These are phyloP conservation scores for Bombus ignitus DNA, from an alignment of 1,140 invertebrate genomes.

Conservation along the genomic window DNA sequence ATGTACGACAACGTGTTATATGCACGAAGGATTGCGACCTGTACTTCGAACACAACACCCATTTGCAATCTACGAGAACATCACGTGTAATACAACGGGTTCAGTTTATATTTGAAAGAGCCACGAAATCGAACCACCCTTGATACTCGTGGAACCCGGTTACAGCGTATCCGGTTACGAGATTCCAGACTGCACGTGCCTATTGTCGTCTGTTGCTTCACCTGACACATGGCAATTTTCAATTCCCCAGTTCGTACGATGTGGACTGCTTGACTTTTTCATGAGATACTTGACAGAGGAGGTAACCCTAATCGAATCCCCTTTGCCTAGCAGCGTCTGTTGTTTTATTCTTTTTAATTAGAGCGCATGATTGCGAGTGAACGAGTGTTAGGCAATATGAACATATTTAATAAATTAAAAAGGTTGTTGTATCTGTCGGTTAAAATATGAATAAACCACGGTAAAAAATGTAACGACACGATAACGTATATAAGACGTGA, in stretches of 20 bases:
- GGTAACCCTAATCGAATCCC: constrained; percentile 31
- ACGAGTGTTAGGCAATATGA: neutral
- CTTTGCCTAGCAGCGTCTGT: neutral
- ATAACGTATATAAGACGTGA: neutral
- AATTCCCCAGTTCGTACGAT: constrained; percentile 54
- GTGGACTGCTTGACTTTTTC: constrained; percentile 71
- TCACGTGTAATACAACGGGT: constrained; percentile 32
- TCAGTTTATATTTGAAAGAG: neutral
- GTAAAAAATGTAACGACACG: neutral
- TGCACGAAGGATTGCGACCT: neutral
- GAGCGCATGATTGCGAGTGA: neutral
- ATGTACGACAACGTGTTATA: neutral
- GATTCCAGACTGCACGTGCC: constrained; percentile 67
- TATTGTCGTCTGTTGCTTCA: constrained; percentile 73
- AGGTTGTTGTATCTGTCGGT: too few relatives aligned
- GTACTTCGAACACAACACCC: neutral
- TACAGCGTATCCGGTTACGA: constrained; percentile 62
- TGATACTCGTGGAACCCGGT: constrained; percentile 54
- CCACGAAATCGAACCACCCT: constrained; percentile 52
- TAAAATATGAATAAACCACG: neutral
- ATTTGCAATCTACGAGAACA: constrained; percentile 20
- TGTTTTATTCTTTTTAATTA: constrained; percentile 28
- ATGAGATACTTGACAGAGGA: constrained; percentile 46
- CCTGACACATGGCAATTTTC: constrained; percentile 79
- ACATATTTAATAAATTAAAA: neutral